Percentiles rank a stretch among this genome's conserved stretches.
Evolutionary conservation across 2,797 vertebrate genomes (phyloP).

Genomic region (Yasuhikotakia modesta): DNA sequence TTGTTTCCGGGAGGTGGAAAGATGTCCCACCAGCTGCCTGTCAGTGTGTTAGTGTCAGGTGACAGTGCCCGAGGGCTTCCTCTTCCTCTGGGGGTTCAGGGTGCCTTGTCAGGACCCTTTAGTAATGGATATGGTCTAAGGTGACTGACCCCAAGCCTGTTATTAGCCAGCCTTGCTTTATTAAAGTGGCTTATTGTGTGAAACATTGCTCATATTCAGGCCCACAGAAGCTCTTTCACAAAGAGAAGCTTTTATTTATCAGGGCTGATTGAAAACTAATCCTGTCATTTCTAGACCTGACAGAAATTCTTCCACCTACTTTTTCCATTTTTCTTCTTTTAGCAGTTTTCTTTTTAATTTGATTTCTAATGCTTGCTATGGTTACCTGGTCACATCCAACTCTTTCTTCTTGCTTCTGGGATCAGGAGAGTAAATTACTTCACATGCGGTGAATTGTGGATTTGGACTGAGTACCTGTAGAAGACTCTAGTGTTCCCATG

Average conservation of each 20-base stretch:
- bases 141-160: conserved; percentile 78
- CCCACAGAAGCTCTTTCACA: conserved; percentile 59
- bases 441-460: conserved; percentile 62
- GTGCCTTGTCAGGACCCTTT: conserved; percentile 45
- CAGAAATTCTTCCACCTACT: background rate
- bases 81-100: conserved; percentile 62
- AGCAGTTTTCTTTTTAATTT: background rate
- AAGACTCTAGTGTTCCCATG: background rate
- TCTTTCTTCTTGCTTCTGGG: conserved; percentile 55
- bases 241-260: conserved; percentile 53
- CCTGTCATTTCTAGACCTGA: conserved; percentile 53
- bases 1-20: conserved; percentile 45
- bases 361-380: background rate
- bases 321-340: background rate
- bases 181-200: conserved; percentile 79
- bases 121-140: conserved; percentile 77
- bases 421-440: conserved; percentile 58
- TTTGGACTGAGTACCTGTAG: conserved; percentile 9
- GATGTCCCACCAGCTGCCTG: conserved; percentile 40
- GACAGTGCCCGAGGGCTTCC: conserved; percentile 64
- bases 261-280: conserved; percentile 59
- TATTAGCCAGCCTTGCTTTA: conserved; percentile 74
- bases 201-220: conserved; percentile 72
- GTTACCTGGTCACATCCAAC: conserved; percentile 43
- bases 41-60: conserved; percentile 67